Evolutionary conservation across 64 coral and sea anemone species (phyloP), one percentile per base, ranked within the genome.

Genomic region (Orbicella faveolata): DNA sequence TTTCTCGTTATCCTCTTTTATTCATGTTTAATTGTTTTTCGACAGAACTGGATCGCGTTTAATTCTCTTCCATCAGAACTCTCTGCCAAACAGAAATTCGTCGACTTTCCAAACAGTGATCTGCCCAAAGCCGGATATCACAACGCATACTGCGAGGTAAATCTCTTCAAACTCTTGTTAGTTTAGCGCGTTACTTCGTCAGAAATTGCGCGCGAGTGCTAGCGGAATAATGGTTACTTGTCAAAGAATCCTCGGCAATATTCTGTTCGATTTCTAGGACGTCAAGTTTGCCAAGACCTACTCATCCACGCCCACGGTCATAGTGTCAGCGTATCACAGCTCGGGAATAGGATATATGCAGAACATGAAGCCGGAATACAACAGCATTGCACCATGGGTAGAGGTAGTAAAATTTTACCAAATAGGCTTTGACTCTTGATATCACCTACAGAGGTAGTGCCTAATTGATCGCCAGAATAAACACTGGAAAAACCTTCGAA

Each of bases 1-100:
- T 4, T 48, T 48, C 44, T 48, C 44, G 44, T 73, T 30, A 10
- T 73, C 21, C 20, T 16, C 21, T 1, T 20, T 73, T 73, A 21
- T 77, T 19, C 30, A 16, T 44, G 6, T 4, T 76, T 20, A 41
- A 0, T 20, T 75, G 34, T 75, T 17, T 92, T 16, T 17, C 9
- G 23, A 48, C 80, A 95, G 94, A 91, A 95, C 75, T 95, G 94
- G 94, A 88, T 95, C 76, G 94, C 94, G 2, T 95, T 89, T 36
- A 61, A 91, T 37, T 34, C 80, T 4, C 73, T 95, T 19, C 14
- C 94, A 9, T 66, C 79, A 21, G 67, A 91, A 25, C 69, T 95
- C 26, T 36, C 67, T 3, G 79, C 57, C 34, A 90, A 78, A 23
- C 75, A 88, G 51, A 80, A 75, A 41, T 75, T 79, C 2, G 21